Base-by-base conservation (phyloP, 2,888 invertebrate genomes). In the Phengaris arion region DNA sequence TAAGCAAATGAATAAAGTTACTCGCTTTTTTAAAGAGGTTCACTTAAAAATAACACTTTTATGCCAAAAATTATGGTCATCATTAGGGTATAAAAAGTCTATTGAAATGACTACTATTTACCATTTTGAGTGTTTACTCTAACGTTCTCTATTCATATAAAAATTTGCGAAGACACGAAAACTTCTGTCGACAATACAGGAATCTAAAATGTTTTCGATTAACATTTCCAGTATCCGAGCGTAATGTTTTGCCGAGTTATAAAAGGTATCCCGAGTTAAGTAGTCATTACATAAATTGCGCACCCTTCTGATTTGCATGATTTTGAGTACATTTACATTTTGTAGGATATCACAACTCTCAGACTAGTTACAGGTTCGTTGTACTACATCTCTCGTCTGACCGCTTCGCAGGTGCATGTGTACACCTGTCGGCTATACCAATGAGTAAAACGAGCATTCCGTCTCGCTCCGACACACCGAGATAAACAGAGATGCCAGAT, bases 341-440 rank as follows among this genome's bases (percentile, higher is more conserved):
- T 52, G 72, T 72, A 22, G 72, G 22, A 22, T 72, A 72, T 72
- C 46, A 68, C 35, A 72, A 72, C 72, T 72, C 79, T 78, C 77
- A 59, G 76, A 70, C 70, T 70, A 70, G 70, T 70, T 70, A 15
- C 35, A 52, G 51, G 85, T 92, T 92, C 92, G 92, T 85, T 89
- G 92, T 91, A 89, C 91, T 87, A 85, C 89, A 84, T 90, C 90
- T 81, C 79, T 77, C 79, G 81, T 84, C 87, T 86, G 89, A 87
- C 87, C 90, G 87, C 88, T 86, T 86, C 88, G 92, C 93, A 93
- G 93, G 93, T 93, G 93, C 87, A 90, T 81, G 86, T 84, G 81
- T 89, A 88, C 93, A 92, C 93, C 92, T 93, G 92, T 90, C 88
- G 84, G 54, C 54, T 35, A 72, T 89, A 88, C 88, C 88, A 87